Evolutionary conservation across 2,888 invertebrate genomes (phyloP).

Genomic region (Plemyria rubiginata): DNA sequence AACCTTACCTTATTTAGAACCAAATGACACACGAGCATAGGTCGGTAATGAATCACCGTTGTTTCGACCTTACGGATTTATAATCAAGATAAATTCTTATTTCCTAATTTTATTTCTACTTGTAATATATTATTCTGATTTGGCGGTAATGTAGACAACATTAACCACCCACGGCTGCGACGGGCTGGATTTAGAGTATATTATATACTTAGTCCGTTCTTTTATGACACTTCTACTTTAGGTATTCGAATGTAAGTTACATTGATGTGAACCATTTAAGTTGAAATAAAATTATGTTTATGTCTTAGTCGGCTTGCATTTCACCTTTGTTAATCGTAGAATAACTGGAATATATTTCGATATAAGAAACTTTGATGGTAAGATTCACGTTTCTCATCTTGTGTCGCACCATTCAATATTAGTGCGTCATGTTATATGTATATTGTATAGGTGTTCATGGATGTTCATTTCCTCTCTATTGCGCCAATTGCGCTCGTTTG

Average conservation of each 20-base stretch:
- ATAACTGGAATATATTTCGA: neutral
- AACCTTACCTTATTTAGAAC: slow-evolving; percentile 39
- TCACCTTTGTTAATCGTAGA: neutral
- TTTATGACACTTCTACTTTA: too few species aligned
- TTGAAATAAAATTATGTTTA: too few species aligned
- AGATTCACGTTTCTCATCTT: neutral
- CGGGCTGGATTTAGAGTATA: too few species aligned
- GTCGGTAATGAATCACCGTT: slow-evolving; percentile 38
- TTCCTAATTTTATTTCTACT: slow-evolving; percentile 4
- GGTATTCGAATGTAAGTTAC: too few species aligned
- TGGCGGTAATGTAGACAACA: too few species aligned
- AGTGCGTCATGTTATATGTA: slow-evolving; percentile 42
- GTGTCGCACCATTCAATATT: slow-evolving; percentile 25
- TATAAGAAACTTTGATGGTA: neutral
- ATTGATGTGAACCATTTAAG: too few species aligned
- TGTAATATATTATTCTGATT: neutral
- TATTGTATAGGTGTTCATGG: slow-evolving; percentile 57
- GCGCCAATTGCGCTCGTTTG: slow-evolving; percentile 81
- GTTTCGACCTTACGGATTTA: slow-evolving; percentile 20
- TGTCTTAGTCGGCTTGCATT: neutral
- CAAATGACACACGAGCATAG: slow-evolving; percentile 29
- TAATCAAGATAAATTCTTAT: slow-evolving; percentile 11
- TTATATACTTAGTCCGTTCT: too few species aligned
- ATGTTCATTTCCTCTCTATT: slow-evolving; percentile 79
- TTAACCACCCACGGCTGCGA: too few species aligned